These are phyloP conservation scores for Acanthacorydalis orientalis DNA, from an alignment of 2,888 invertebrate genomes.

Conservation along the genomic window DNA sequence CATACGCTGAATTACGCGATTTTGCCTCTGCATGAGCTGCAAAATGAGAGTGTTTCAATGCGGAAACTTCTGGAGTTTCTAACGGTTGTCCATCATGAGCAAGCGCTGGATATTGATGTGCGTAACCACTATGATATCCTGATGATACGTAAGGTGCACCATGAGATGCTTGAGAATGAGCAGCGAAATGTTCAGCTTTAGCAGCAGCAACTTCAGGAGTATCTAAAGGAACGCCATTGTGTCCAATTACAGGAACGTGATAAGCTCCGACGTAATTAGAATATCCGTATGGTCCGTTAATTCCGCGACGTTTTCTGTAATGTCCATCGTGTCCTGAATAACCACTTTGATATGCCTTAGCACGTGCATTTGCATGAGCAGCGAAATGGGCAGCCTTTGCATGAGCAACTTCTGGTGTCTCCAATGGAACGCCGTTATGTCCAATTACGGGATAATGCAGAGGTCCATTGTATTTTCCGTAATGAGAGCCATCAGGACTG, in stretches of 20 bases:
- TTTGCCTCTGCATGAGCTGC: constrained; percentile 6
- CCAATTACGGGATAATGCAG: not conserved
- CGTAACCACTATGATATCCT: not conserved
- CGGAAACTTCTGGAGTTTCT: constrained; percentile 8
- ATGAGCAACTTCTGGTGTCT: constrained; percentile 9
- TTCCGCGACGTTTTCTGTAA: not conserved
- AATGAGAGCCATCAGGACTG: not conserved
- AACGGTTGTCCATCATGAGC: constrained; percentile 4
- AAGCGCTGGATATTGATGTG: constrained; percentile 1
- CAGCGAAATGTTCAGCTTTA: constrained; percentile 6
- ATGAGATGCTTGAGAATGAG: constrained; percentile 1
- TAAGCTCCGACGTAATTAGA: not conserved
- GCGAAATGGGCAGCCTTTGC: constrained; percentile 6
- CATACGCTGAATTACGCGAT: not conserved
- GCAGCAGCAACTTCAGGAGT: constrained; percentile 5
- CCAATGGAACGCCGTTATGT: constrained; percentile 8
- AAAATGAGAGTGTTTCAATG: constrained; percentile 6
- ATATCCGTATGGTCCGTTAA: too few species aligned
- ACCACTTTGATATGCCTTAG: constrained; percentile 4
- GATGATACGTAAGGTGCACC: not conserved
- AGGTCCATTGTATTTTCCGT: constrained; percentile 2
- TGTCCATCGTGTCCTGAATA: constrained; percentile 1
- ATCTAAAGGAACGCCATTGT: constrained; percentile 5
- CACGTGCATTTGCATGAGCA: constrained; percentile 4
- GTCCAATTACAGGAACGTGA: constrained; percentile 4